Evolutionary conservation across 2,888 invertebrate species (phyloP), one percentile per base, ranked within the genome.

Genomic region (Lysandra bellargus): DNA sequence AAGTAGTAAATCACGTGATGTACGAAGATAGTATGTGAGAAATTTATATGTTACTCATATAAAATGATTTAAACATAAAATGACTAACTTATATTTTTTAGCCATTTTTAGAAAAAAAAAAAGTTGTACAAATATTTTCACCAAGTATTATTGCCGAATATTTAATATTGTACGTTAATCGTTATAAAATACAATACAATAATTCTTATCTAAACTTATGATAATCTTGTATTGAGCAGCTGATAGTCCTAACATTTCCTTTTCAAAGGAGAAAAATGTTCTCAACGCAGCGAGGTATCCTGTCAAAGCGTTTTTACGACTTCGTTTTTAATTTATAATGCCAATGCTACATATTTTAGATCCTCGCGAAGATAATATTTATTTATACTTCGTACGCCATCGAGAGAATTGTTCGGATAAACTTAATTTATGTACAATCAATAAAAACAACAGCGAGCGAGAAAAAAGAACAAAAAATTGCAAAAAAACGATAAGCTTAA

Each of bases 351-450:
- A 69, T 69, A 69, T 69, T 17, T 33, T 17, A 69, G 69, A 69
- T 69, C 33, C 69, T 69, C 37, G 33, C 69, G 4, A 69, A 69
- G 69, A 69, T 69, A 69, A 69, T 37, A 69, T 69, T 69, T 69
- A 37, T 69, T 69, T 69, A 69, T 37, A 69, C 69, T 37, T 69
- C 14, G 33, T 33, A 69, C 5, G 69, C 64, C 12, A 64, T 64
- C 64, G 30, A 4, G 64, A 33, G 69, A 33, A 69, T 12, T 69
- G 33, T 69, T 69, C 69, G 69, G 69, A 69, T 69, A 14, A 69
- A 12, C 12, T 7, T 33, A 5, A 37, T 69, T 64, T 69, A 69
- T 14, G 30, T 64, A 64, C 30, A 64, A 4, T 64, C 3, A 9
- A 64, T 64, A 30, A 64, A 64, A 64, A 64, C 23, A 57, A 57